Base-by-base conservation (phyloP, 2,888 invertebrate genomes). In the Acanthococcus lagerstroemiae region DNA sequence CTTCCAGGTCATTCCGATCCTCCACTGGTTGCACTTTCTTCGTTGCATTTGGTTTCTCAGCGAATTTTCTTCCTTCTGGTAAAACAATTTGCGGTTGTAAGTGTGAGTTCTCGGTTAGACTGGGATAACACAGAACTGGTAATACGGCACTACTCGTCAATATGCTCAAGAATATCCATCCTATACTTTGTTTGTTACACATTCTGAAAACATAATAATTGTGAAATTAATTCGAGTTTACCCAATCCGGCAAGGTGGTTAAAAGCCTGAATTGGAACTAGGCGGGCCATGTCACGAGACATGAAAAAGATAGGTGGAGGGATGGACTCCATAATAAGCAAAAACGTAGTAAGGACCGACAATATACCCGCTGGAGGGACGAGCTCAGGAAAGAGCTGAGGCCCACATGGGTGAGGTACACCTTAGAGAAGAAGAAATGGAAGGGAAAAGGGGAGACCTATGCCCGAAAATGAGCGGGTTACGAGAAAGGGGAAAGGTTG, bases 31-130 rank as follows among this genome's bases (percentile, higher is more conserved):
- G 85, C 4, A 90, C 90, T 78, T 93, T 93, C 78, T 93, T 93
- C 73, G 89, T 83, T 17, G 88, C 85, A 74, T 92, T 93, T 15
- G 91, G 87, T 75, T 93, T 93, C 74, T 90, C 90, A 0, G 88
- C 90, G 76, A 87, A 91, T 79, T 92, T 93, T 69, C 92, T 80
- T 68, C 84, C 84, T 72, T 80, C 84, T 15, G 71, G 70, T 25
- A 66, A 37, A 19, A 56, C 50, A 19, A 50, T 46, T n/a, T 57
- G 55, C 15, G 55, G 66, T 45, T 55, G 27, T 27, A 37, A 19
- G 17, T 46, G 44, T n/a, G 65, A 55, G 21, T 44, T 45, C 22
- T 66, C 66, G 48, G 12, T 46, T 48, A 57, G 37, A 56, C 66
- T 66, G 27, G 66, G 66, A 57, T 66, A 66, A 48, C 56, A 56